These are phyloP conservation scores for Acrocephalus scirpaceus DNA, from an alignment of 2,797 vertebrate genomes.

Conservation along the genomic window DNA sequence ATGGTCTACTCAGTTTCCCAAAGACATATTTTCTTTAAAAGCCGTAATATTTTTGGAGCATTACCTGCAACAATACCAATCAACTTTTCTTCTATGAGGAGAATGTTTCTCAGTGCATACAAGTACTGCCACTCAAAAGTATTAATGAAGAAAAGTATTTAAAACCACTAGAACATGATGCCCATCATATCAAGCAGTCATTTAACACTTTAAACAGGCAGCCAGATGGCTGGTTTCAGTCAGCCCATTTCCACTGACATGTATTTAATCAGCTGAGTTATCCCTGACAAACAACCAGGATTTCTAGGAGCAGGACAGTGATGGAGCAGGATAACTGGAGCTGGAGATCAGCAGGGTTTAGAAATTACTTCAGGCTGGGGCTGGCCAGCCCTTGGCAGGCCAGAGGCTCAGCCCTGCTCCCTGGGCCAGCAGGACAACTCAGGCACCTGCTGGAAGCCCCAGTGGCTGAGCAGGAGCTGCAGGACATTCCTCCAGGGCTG, in stretches of 20 bases:
- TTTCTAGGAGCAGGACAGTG: neutral
- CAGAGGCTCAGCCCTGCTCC: neutral
- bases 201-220: neutral
- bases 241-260: neutral
- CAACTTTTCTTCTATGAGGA: neutral
- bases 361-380: neutral
- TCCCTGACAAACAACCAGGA: neutral
- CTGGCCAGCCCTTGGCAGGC: neutral
- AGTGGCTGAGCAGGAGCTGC: neutral
- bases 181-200: neutral
- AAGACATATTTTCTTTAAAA: neutral
- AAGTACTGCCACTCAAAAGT: neutral
- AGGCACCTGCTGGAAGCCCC: neutral
- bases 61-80: neutral
- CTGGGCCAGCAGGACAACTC: neutral
- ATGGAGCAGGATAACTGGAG: rapidly evolving
- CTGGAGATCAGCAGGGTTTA: neutral
- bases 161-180: neutral
- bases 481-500: neutral
- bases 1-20: neutral
- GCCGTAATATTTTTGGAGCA: neutral
- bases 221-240: conserved; percentile 6
- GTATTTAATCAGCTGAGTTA: neutral
- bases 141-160: neutral
- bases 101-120: neutral